phyloP scores from a whole-genome alignment of 2,797 vertebrate genomes.

The Aplochiton taeniatus region DNA sequence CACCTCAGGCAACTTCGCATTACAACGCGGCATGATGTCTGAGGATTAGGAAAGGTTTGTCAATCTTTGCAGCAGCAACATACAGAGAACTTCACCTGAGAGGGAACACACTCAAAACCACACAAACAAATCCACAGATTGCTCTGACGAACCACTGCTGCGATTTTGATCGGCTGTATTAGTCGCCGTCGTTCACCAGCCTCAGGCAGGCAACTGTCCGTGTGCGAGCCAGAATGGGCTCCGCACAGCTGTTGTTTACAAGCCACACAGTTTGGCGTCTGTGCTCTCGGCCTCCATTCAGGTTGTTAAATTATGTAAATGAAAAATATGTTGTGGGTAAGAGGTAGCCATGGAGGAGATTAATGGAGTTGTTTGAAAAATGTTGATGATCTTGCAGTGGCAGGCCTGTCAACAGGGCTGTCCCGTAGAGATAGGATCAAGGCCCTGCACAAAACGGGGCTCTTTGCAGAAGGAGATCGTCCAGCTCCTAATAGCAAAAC shows the following conservation, averaged over 20 bases:
- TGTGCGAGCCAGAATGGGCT: conserved; percentile 10
- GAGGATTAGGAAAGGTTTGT: too few species aligned
- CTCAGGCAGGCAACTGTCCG: conserved; percentile 9
- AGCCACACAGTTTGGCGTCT: background rate
- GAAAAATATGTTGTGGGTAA: background rate
- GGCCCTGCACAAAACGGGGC: background rate
- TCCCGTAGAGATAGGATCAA: too few species aligned
- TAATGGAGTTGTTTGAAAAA: background rate
- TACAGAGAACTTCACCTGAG: too few species aligned
- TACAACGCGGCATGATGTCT: too few species aligned
- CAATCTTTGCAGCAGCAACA: too few species aligned
- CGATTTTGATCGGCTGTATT: background rate
- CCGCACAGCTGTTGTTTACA: conserved; percentile 7
- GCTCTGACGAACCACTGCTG: background rate
- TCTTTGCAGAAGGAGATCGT: background rate
- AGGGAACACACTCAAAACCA: background rate
- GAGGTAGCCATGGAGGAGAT: background rate
- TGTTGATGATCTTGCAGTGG: too few species aligned
- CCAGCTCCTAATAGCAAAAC: background rate
- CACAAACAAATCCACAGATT: background rate
- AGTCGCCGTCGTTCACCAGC: conserved; percentile 5
- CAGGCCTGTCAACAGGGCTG: too few species aligned
- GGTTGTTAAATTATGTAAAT: background rate
- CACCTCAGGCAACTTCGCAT: too few species aligned
- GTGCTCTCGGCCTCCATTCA: background rate